Base-by-base conservation (phyloP, 2,888 invertebrate genomes). In the Heliconius cydno region DNA sequence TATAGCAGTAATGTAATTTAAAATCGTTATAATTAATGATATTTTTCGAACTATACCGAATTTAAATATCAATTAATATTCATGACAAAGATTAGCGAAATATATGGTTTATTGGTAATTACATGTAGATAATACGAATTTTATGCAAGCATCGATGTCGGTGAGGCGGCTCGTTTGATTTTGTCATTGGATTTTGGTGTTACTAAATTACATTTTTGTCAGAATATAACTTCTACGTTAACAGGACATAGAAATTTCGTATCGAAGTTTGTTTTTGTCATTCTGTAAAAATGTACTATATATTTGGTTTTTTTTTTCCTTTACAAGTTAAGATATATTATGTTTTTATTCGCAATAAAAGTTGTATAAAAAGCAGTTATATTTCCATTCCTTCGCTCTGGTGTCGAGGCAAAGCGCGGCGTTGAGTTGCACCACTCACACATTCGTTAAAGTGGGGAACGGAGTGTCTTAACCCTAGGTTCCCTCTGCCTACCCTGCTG, bases 21-120 rank as follows among this genome's bases (percentile, higher is more conserved):
- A 67, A 38, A 71, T 10, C 9, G 34, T 13, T 34, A 34, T 38
- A 73, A 38, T 38, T 38, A 60, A 60, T 60, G 19, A 60, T 73
- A 60, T 57, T 34, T 57, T n/a, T 60, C 6, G 28, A 22, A 28
- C 12, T n/a, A 1, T 72, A 60, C 57, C n/a, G n/a, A 30, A 73
- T 73, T 73, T 73, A 34, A 73, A 60, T 60, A 60, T 38, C 25
- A 46, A 25, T 73, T 60, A 38, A 73, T 73, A 73, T 73, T 60
- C 60, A 60, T 73, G 38, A 60, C 15, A 34, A 73, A 73, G 6
- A 73, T 38, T 60, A 60, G 34, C 34, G 9, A 34, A 60, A 60
- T 60, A 60, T 73, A 57, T 73, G 30, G 52, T 34, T 34, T 60
- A 73, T 73, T 15, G 34, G n/a, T 60, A 73, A 73, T 34, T 15